Percentiles rank a stretch among this genome's conserved stretches.
These are phyloP conservation scores for Etheostoma cragini DNA, from an alignment of 2,113 vertebrate species.

Conservation along the genomic window DNA sequence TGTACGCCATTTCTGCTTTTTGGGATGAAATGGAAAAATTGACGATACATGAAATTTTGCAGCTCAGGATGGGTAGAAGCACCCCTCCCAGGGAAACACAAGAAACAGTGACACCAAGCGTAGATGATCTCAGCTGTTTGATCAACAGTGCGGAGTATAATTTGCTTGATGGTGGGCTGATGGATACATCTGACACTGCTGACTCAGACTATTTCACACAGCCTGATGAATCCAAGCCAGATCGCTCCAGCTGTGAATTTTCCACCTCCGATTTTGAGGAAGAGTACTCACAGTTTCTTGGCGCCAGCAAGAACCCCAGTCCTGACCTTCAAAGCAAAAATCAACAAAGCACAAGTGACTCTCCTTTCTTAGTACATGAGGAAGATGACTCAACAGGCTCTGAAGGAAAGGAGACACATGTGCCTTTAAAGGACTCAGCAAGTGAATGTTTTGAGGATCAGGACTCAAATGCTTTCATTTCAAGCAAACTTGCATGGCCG, in stretches of 20 bases:
- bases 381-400: constrained; percentile 42
- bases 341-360: constrained; percentile 27
- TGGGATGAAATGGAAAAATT: constrained; percentile 88
- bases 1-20: constrained; percentile 84
- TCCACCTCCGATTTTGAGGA: constrained; percentile 83
- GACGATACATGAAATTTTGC: constrained; percentile 85
- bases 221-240: constrained; percentile 77
- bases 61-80: constrained; percentile 65
- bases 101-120: background rate
- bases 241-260: constrained; percentile 78
- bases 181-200: constrained; percentile 66
- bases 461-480: constrained; percentile 19
- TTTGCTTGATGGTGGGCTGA: constrained; percentile 37
- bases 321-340: constrained; percentile 62
- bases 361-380: constrained; percentile 14
- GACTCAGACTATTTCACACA: constrained; percentile 85
- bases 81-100: constrained; percentile 32
- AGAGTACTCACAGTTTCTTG: constrained; percentile 69
- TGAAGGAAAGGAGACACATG: constrained; percentile 40
- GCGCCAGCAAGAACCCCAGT: constrained; percentile 60
- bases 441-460: constrained; percentile 32
- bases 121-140: background rate
- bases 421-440: constrained; percentile 48
- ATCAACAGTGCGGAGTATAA: constrained; percentile 33
- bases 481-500: background rate